Percentiles rank a stretch among this genome's conserved stretches.
Conservation (phyloP, 2,797 vertebrate genomes). For the Anableps anableps region DNA sequence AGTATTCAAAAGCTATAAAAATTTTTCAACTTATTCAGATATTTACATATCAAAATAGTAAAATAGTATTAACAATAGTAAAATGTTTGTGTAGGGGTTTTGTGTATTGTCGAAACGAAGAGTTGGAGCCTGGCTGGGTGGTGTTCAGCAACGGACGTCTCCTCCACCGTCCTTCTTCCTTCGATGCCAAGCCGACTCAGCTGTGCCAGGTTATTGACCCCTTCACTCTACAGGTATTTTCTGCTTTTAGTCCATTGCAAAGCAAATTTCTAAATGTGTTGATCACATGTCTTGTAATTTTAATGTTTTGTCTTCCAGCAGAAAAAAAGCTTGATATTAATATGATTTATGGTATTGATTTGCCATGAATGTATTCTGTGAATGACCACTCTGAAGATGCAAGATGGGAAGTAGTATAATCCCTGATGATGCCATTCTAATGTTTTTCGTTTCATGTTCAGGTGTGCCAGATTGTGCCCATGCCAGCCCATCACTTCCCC, state of each 20-base stretch:
- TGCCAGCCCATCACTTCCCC: slow-evolving; percentile 95
- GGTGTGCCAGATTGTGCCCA: slow-evolving; percentile 93
- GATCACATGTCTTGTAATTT: background rate
- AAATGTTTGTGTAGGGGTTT: slow-evolving; percentile 87
- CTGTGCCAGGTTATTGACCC: slow-evolving; percentile 97
- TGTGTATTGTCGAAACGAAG: slow-evolving; percentile 97
- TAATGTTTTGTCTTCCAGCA: background rate
- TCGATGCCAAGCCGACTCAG: slow-evolving; percentile 97
- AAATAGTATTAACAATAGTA: background rate
- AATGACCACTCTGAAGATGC: background rate
- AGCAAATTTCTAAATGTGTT: background rate
- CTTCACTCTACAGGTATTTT: slow-evolving; percentile 92
- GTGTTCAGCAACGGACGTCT: slow-evolving; percentile 88
- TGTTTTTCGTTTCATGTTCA: slow-evolving; percentile 56
- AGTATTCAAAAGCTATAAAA: background rate
- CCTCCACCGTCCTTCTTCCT: slow-evolving; percentile 93
- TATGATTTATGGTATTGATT: background rate
- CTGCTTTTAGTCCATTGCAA: slow-evolving; percentile 14
- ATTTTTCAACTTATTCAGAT: background rate
- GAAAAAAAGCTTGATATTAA: background rate
- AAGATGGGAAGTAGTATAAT: background rate
- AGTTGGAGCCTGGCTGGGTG: slow-evolving; percentile 95
- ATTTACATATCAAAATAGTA: background rate
- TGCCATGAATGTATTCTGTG: background rate
- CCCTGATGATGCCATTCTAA: background rate